Evolutionary conservation across 2,888 invertebrate species (phyloP), one percentile per base, ranked within the genome.

Genomic region (Calephelis perditalis): DNA sequence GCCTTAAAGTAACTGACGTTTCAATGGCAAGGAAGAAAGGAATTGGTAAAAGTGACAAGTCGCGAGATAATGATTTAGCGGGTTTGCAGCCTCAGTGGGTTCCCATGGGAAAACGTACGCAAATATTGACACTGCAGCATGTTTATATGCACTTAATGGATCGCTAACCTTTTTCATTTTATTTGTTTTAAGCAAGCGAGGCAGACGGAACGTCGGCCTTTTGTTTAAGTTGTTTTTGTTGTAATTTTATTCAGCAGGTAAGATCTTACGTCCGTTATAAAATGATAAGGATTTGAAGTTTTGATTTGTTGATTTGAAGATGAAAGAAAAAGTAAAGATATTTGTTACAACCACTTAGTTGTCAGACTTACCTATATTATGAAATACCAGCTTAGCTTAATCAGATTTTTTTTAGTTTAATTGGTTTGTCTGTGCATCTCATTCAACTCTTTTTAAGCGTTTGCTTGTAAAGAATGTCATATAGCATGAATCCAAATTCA

Each of bases 81-180:
- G 77, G 71, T 65, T 70, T 65, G 67, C 63, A 71, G 65, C 64
- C 62, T 71, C 62, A 76, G 71, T 75, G 70, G 74, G 86, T 90
- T 90, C 89, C 89, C 89, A 87, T 89, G 88, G 89, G 88, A 90
- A 89, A 85, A 76, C 80, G 79, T 76, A 79, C 71, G 86, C 87
- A 82, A 89, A 90, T 90, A 89, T 90, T 90, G 89, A 89, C 90
- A 88, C 86, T 84, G 80, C 82, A 79, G 80, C 81, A 89, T 87
- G 89, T 89, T 89, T 89, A 90, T 89, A 87, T 84, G 86, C 88
- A 85, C 89, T 90, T 90, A 89, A 90, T 89, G 88, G 88, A 85
- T 79, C 86, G 85, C 84, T 80, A 86, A 84, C 82, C 84, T 86
- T 87, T 72, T 87, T 87, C 80, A 84, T 86, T 83, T 84, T 87